Conservation (phyloP, 2,888 invertebrate species). For the Drosophila glabriapex region DNA sequence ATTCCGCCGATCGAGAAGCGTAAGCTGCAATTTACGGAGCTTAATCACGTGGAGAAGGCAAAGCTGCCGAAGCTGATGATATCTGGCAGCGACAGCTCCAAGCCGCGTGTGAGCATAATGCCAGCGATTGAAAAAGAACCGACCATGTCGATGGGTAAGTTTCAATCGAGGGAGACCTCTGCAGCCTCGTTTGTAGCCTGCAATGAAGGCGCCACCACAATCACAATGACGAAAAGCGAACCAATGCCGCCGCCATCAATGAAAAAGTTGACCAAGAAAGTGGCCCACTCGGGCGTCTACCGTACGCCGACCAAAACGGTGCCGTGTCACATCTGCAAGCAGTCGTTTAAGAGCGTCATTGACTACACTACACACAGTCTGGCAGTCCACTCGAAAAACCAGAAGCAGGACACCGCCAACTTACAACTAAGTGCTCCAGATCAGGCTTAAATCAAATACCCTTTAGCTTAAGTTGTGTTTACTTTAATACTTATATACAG, state of each 20-base stretch:
- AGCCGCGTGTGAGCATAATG: slow-evolving; percentile 29
- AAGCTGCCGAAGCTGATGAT: slow-evolving; percentile 67
- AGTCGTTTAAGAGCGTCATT: slow-evolving; percentile 80
- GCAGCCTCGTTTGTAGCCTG: not conserved
- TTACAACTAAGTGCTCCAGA: slow-evolving; percentile 58
- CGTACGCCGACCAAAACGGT: slow-evolving; percentile 83
- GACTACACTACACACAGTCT: slow-evolving; percentile 81
- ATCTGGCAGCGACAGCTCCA: not conserved
- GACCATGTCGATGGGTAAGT: slow-evolving; percentile 20
- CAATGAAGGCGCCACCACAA: not conserved
- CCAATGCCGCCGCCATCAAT: slow-evolving; percentile 62
- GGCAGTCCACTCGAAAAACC: slow-evolving; percentile 64
- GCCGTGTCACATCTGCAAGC: slow-evolving; percentile 79
- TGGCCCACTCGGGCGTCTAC: slow-evolving; percentile 80
- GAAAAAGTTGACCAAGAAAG: slow-evolving; percentile 68
- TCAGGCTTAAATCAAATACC: slow-evolving; percentile 54
- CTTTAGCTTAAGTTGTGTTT: slow-evolving; percentile 40
- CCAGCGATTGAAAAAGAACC: slow-evolving; percentile 8
- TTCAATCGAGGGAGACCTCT: slow-evolving; percentile 1
- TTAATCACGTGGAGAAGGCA: slow-evolving; percentile 80
- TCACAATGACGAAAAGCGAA: not conserved
- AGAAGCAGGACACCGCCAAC: slow-evolving; percentile 16
- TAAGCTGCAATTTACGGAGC: slow-evolving; percentile 78
- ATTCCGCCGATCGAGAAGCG: slow-evolving; percentile 83
- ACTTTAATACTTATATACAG: slow-evolving; percentile 43